Evolutionary conservation across 2,113 vertebrate species (phyloP), one percentile per base, ranked within the genome.

Genomic region (Anolis sagrei): DNA sequence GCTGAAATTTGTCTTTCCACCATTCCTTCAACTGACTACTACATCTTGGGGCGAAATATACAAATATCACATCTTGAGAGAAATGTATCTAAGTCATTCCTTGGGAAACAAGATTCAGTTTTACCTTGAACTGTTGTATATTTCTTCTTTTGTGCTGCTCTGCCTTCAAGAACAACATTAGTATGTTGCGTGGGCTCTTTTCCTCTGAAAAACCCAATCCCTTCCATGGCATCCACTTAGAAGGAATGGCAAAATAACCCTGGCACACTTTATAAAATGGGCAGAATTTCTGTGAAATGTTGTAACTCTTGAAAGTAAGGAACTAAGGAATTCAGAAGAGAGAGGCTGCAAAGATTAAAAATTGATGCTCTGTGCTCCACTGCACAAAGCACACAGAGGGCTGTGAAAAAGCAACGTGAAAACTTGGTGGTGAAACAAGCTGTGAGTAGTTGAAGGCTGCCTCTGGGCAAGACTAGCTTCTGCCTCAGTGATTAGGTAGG

Each of bases 331-430:
- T 32, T 88, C 89, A 81, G 81, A 70, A 68, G 21, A 66, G 75
- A 82, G 58, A 92, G 90, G 79, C 87, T 80, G 81, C 72, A 68
- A 54, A 87, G 92, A 93, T 94, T 91, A 94, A 95, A 94, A 93
- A 93, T 92, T 89, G 90, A 92, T 93, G 87, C 51, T 84, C 87
- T 90, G 82, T 87, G 90, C 89, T 92, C 88, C 48, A 0, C 78
- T 88, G 93, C 87, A 90, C 87, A 88, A 92, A 93, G 88, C 89
- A 79, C 81, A 89, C 72, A 1, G 39, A 89, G 90, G 92, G 81
- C 85, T 72, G 76, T 85, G 86, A 68, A 92, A 72, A 72, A 93
- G 85, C 36, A 90, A 83, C 89, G 88, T 90, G 87, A 89, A 93
- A 84, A 85, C 58, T 85, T 91, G 39, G 39, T 85, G 87, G 74